These are phyloP conservation scores for Triplophysa siluroides DNA, from an alignment of 2,113 vertebrate species.

Conservation along the genomic window DNA sequence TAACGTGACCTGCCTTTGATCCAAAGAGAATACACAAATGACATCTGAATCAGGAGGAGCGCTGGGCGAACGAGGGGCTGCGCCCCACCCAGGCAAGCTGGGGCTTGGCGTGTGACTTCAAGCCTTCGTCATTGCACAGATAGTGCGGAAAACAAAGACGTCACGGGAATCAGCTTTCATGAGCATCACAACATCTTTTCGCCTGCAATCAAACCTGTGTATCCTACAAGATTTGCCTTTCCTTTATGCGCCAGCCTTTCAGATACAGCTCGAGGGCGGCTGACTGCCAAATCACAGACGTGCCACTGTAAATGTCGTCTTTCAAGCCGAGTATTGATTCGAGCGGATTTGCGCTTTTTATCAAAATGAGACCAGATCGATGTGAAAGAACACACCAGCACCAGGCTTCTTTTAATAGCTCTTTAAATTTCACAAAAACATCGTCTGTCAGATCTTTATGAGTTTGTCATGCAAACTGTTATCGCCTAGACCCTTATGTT, in stretches of 20 bases:
- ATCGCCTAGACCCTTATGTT: no score
- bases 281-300: no score
- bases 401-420: no score
- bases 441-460: no score
- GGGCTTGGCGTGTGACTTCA: constrained; percentile 64
- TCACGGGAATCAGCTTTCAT: constrained; percentile 21
- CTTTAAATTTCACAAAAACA: no score
- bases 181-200: constrained; percentile 20
- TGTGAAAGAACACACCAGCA: no score
- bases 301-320: no score
- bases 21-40: constrained; percentile 75
- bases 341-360: no score
- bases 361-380: no score
- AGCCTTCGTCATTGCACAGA: constrained; percentile 57
- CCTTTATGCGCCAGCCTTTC: neutral
- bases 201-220: neutral
- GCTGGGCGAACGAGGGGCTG: constrained; percentile 61
- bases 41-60: constrained; percentile 78
- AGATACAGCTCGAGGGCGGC: no score
- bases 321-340: no score
- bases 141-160: constrained; percentile 65
- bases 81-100: constrained; percentile 49
- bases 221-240: neutral
- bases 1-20: constrained; percentile 76
- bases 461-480: no score